Base-by-base conservation (phyloP, 2,888 invertebrate genomes). In the Ichneumoninae sp. region DNA sequence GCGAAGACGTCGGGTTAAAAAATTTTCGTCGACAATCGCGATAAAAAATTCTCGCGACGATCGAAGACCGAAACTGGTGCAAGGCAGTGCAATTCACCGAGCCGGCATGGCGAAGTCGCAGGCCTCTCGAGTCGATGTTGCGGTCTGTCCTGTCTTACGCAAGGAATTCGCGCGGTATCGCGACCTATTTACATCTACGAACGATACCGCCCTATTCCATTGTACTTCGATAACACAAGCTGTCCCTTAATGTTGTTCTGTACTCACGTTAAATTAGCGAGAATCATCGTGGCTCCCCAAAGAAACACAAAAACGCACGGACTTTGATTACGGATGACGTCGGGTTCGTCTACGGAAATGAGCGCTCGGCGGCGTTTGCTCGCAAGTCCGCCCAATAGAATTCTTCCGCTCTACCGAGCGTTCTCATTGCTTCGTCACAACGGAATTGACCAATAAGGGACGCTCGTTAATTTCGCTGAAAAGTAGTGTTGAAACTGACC, bases 261-360 rank as follows among this genome's bases (percentile, higher is more conserved):
- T 91, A 93, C 93, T 93, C 88, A 93, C 93, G 89, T 90, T 90
- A 91, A 91, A 90, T 92, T 90, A 91, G 89, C 90, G 89, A 90
- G 90, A 92, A 92, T 90, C 93, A 92, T 93, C 89, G 91, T 93
- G 90, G 89, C 90, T 90, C 77, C 54, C 92, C 90, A 91, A 90
- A 90, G 91, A 92, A 92, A 92, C 90, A 92, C 91, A 92, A 81
- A 76, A 79, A 72, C 47, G 62, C 91, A 90, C 91, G 90, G 90
- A 90, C 90, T 91, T 91, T 90, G 89, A 89, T 90, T 90, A 90
- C 89, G 89, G 90, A 86, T 91, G 91, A 91, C 91, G 91, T 91
- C 89, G 90, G 89, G 89, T 90, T 91, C 89, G 90, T 89, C 91
- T 16, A 91, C 92, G 92, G 91, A 92, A 92, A 91, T 90, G 90